Base-by-base conservation (phyloP, 2,113 vertebrate genomes). In the Sclerurus mexicanus region DNA sequence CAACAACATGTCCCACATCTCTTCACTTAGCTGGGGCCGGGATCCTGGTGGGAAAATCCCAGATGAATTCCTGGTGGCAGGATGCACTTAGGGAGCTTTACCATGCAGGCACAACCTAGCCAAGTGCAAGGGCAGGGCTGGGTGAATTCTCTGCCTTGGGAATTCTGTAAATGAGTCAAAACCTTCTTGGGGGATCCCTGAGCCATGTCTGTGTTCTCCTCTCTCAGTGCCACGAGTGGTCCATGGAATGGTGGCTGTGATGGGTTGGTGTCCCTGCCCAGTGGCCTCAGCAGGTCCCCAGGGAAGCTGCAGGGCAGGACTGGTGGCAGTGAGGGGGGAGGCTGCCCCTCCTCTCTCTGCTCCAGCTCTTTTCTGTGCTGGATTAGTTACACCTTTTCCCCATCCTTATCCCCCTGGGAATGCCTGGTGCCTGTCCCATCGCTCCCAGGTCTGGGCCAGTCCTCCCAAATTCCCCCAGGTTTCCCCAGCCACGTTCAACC, bases 221-320 rank as follows among this genome's bases (percentile, higher is more conserved):
- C n/a, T 39, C 31, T 56, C 39, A 24, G 23, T 25, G 55, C 17
- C 35, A 3, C 3, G 12, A n/a, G 1, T 23, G 12, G 6, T 23
- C 59, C 60, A 4, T 6, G 12, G 4, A 22, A n/a, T 12, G 20
- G 35, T 13, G 46, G 14, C 47, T 33, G 24, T 9, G 9, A 35
- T 24, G 59, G 17, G 17, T 23, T 2, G 0, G 7, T 35, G 56
- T 10, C 44, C 31, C 55, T 9, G 16, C 3, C 12, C 42, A 13
- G 21, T 5, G 50, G 5, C 14, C 42, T 49, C 8, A 1, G 14
- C 0, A 0, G n/a, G 30, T 52, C 42, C 40, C 10, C 4, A 5
- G 47, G 28, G 50, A 50, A 72, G 66, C 50, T 4, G 27, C 62
- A 59, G 59, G 28, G 17, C 84, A 64, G 67, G 16, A 31, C 35